Conservation (phyloP, 2,113 vertebrate genomes). For the Rhea americana region DNA sequence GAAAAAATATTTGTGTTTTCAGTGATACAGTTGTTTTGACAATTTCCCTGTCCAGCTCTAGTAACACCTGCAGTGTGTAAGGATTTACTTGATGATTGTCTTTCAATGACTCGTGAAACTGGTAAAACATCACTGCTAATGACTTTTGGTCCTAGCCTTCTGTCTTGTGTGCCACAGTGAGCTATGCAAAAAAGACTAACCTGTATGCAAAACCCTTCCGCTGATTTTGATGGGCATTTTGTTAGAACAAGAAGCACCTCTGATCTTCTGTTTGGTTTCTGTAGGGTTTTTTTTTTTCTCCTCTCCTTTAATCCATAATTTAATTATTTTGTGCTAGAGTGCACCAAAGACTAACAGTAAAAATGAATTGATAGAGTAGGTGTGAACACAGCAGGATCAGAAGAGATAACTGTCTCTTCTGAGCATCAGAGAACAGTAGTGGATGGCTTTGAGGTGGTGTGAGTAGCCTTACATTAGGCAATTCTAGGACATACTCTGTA, state of each 20-base stretch:
- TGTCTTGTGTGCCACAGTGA: neutral
- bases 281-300: neutral
- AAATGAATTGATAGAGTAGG: neutral
- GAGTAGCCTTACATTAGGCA: rapidly evolving
- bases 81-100: neutral
- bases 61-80: neutral
- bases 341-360: neutral
- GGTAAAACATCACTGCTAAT: neutral
- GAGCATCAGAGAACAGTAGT: rapidly evolving
- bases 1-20: neutral
- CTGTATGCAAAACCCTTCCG: rapidly evolving
- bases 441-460: neutral
- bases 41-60: neutral
- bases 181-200: too few relatives aligned
- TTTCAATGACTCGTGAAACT: neutral
- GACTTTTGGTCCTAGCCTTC: neutral
- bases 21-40: neutral
- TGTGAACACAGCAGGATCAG: neutral
- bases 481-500: rapidly evolving
- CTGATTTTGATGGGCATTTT: neutral
- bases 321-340: neutral
- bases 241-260: neutral
- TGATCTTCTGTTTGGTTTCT: rapidly evolving
- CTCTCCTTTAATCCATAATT: neutral
- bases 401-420: neutral